Evolutionary conservation across 2,888 invertebrate genomes (phyloP).

Genomic region (Drosophila niveifrons): DNA sequence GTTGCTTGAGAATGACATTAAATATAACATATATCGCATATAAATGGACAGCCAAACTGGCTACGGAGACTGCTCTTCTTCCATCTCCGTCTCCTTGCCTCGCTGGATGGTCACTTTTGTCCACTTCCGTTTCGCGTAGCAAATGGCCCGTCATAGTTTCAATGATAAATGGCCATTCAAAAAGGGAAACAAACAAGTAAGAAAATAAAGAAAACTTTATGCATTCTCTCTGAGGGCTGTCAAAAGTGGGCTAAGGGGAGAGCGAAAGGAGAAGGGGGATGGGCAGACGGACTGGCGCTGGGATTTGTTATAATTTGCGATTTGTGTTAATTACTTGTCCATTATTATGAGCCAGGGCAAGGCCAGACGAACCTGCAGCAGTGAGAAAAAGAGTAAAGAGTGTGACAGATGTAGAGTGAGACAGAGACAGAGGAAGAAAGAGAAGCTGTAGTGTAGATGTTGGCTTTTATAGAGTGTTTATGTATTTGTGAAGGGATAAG

Average conservation of each 20-base stretch:
- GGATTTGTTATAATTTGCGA: conserved; percentile 74
- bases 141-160: conserved; percentile 73
- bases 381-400: not conserved
- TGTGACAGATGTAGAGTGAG: not conserved
- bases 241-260: not conserved
- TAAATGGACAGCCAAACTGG: conserved; percentile 56
- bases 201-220: conserved; percentile 55
- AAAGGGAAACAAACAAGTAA: conserved; percentile 41
- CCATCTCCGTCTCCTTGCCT: not conserved
- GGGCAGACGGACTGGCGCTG: conserved; percentile 31
- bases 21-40: conserved; percentile 51
- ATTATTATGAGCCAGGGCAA: conserved; percentile 53
- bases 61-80: conserved; percentile 35
- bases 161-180: conserved; percentile 72
- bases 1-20: conserved; percentile 69
- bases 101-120: conserved; percentile 60
- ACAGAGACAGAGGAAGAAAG: not conserved
- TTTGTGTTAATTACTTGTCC: conserved; percentile 75
- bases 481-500: not conserved
- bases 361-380: conserved; percentile 45
- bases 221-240: conserved; percentile 33
- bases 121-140: conserved; percentile 65
- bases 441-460: too few relatives aligned
- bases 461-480: not conserved
- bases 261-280: not conserved